Conservation (phyloP, 2,888 invertebrate species). For the Cotesia congregata region DNA sequence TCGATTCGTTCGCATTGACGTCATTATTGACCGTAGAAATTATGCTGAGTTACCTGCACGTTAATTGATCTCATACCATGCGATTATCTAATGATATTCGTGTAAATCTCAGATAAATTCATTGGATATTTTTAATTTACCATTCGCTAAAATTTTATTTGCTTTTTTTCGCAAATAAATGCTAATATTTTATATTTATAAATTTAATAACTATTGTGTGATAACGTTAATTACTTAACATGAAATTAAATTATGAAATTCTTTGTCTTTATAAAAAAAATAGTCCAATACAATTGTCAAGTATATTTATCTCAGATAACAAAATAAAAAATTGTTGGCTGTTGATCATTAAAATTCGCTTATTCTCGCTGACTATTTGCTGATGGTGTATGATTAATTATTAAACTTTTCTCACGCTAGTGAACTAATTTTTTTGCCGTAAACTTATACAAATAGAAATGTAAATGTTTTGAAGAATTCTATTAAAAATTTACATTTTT, state of each 20-base stretch:
- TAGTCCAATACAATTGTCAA: background rate
- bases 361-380: slow-evolving; percentile 22
- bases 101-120: slow-evolving; percentile 23
- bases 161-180: background rate
- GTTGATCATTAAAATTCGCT: slow-evolving; percentile 18
- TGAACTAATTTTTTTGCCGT: slow-evolving; percentile 22
- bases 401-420: slow-evolving; percentile 11
- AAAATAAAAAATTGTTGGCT: slow-evolving; percentile 2
- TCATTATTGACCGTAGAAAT: slow-evolving; percentile 59
- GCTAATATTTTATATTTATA: background rate
- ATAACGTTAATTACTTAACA: background rate
- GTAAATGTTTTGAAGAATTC: too few relatives aligned
- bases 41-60: slow-evolving; percentile 53
- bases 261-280: slow-evolving; percentile 12
- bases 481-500: too few relatives aligned
- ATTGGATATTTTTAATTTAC: background rate
- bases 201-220: background rate
- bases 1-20: slow-evolving; percentile 49
- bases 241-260: background rate
- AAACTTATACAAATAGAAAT: background rate
- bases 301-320: slow-evolving; percentile 13
- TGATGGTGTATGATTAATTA: slow-evolving; percentile 31
- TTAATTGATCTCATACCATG: slow-evolving; percentile 52
- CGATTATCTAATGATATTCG: slow-evolving; percentile 53
- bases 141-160: background rate